These are phyloP conservation scores for Danaus chrysippus DNA, from an alignment of 2,888 invertebrate species.

Conservation along the genomic window DNA sequence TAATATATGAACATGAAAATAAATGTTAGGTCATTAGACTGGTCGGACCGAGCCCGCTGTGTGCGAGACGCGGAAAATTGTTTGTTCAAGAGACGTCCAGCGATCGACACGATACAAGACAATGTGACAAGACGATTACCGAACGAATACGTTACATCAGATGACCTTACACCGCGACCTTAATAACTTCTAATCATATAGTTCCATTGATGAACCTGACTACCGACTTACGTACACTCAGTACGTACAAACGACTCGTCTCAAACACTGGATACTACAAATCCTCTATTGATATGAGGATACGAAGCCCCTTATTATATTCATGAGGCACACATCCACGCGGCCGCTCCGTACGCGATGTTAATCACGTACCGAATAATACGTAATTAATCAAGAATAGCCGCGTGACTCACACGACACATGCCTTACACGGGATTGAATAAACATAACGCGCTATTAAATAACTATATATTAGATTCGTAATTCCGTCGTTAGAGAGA, in stretches of 20 bases:
- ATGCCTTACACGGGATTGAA: background rate
- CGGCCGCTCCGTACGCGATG: conserved; percentile 29
- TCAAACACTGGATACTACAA: background rate
- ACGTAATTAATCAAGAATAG: conserved; percentile 44
- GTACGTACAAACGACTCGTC: too few species aligned
- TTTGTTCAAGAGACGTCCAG: conserved; percentile 54
- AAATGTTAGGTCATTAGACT: conserved; percentile 6
- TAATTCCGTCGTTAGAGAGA: conserved; percentile 1
- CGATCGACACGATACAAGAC: conserved; percentile 22
- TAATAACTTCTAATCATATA: too few species aligned
- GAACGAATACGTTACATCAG: background rate
- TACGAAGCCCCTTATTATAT: background rate
- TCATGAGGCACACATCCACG: conserved; percentile 1
- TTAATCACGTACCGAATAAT: conserved; percentile 44
- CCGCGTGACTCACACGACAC: conserved; percentile 46
- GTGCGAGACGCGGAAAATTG: conserved; percentile 67
- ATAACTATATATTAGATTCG: background rate
- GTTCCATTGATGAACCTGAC: too few species aligned
- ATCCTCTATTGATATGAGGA: conserved; percentile 2
- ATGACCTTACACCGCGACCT: too few species aligned
- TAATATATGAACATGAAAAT: background rate
- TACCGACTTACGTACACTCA: too few species aligned
- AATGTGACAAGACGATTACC: background rate
- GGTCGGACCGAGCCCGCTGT: conserved; percentile 42
- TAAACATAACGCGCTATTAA: background rate